These are phyloP conservation scores for Aspidapion aeneum DNA, from an alignment of 2,888 invertebrate species.

Conservation along the genomic window DNA sequence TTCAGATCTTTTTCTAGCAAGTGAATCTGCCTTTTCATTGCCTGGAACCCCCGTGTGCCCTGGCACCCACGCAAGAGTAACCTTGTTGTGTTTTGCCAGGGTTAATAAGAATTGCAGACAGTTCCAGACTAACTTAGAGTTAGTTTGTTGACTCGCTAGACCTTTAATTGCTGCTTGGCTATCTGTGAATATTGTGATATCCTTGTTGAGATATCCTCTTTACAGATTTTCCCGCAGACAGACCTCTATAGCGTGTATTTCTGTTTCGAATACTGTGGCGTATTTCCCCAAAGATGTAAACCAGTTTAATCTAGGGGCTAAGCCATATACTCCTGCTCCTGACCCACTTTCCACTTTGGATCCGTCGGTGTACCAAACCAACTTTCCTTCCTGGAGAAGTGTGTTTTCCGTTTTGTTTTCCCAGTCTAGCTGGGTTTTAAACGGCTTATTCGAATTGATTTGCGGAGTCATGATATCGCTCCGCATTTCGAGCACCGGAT, in stretches of 20 bases:
- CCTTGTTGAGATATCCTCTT: background rate
- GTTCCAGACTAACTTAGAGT: background rate
- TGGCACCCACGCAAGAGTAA: background rate
- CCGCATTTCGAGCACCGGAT: background rate
- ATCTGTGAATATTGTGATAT: background rate
- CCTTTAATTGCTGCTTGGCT: background rate
- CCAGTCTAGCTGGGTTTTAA: background rate
- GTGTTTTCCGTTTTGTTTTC: background rate
- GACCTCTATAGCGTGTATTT: background rate
- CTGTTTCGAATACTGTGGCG: background rate
- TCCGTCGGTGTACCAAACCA: background rate
- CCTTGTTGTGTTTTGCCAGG: background rate
- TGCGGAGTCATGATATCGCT: background rate
- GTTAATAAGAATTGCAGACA: background rate
- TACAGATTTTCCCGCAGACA: background rate
- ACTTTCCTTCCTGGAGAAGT: background rate
- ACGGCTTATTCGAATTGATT: background rate
- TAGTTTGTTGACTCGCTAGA: background rate
- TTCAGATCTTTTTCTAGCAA: too few species aligned
- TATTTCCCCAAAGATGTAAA: background rate
- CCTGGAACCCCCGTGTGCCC: background rate
- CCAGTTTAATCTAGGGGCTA: background rate
- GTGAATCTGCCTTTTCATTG: too few species aligned
- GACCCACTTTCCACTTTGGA: background rate
- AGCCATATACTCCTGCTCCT: background rate